Evolutionary conservation across 2,113 vertebrate species (phyloP), one percentile per base, ranked within the genome.

Genomic region (Pagrus major): DNA sequence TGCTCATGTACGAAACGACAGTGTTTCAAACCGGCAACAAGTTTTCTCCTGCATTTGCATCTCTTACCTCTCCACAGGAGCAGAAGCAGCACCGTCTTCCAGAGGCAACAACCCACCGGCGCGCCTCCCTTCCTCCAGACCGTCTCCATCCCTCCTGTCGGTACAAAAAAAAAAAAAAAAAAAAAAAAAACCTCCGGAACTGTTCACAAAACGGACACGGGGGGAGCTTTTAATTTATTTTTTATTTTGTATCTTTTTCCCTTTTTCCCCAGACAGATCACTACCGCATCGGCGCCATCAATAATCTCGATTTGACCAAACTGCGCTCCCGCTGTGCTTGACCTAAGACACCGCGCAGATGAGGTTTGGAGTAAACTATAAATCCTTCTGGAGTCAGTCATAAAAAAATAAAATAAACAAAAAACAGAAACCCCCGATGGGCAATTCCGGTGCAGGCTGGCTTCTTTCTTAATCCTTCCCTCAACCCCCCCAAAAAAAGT

Each of bases 61-160:
- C 27, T 63, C 87, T 81, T 91, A 93, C 93, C 93, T 89, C 80
- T 72, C 81, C 86, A 88, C 76, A 88, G 54, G 46, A 76, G 11
- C 12, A 93, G 51, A 21, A 92, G 61, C 3, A 93, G 66, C 80
- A 86, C 35, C 39, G 84, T 86, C 85, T 72, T 85, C 87, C 88
- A 90, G 71, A 89, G 64, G 63, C 47, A 60, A 64, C 67, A 74
- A 81, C 73, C 80, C 68, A 74, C 11, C 80, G 73, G 86, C 75
- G 91, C 88, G 80, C 79, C 33, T 54, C 41, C 21, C n/a, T 39
- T 49, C 63, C 81, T 75, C 67, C 76, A 21, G 29, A 66, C 68
- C 69, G 77, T 39, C 79, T 89, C 87, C 93, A 92, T 90, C 65
- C 88, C 75, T 91, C 55, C 74, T 33, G 66, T 64, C 80, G 75